Base-by-base conservation (phyloP, 2,797 vertebrate species). In the Tinamus major region DNA sequence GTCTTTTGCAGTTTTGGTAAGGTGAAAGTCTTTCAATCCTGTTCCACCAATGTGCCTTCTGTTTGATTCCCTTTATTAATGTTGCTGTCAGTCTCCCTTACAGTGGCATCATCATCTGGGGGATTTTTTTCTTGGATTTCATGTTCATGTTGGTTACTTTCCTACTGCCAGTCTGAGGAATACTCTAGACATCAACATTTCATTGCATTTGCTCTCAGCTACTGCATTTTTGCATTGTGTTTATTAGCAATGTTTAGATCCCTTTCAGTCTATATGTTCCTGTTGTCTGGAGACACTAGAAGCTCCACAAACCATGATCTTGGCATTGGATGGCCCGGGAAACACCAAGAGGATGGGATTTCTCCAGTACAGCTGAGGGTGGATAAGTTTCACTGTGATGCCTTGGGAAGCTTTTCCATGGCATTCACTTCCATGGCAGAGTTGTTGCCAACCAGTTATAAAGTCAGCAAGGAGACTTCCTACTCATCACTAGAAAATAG, bases 191-290 rank as follows among this genome's bases (percentile, higher is more conserved):
- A 3, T 55, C 14, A 83, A 78, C 72, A 79, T 77, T 76, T 82
- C 69, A 68, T 86, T 93, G 37, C 64, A 31, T 83, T 69, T 51
- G 10, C 67, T 88, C 92, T 71, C 85, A 92, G 71, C 86, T 56
- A 11, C 39, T 75, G 23, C 18, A 23, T 14, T 83, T 92, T 78
- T 89, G 9, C n/a, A n/a, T 78, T 71, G 59, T 91, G 7, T 46
- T 90, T 41, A 29, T 80, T 87, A 83, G 41, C 41, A 20, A 29
- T 2, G 0, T 3, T 10, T 42, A 9, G 31, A 41, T 87, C 75
- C 26, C 64, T 83, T 83, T 42, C 39, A 20, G 18, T 24, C 62
- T 58, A 1, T 44, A 2, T 29, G 27, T 13, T 51, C 37, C 35
- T 70, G 13, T 26, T 53, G 26, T 70, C 17, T 42, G 46, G n/a